Percentiles rank a stretch among this genome's conserved stretches.
Conservation (phyloP, 2,888 invertebrate genomes). For the Luperina testacea region DNA sequence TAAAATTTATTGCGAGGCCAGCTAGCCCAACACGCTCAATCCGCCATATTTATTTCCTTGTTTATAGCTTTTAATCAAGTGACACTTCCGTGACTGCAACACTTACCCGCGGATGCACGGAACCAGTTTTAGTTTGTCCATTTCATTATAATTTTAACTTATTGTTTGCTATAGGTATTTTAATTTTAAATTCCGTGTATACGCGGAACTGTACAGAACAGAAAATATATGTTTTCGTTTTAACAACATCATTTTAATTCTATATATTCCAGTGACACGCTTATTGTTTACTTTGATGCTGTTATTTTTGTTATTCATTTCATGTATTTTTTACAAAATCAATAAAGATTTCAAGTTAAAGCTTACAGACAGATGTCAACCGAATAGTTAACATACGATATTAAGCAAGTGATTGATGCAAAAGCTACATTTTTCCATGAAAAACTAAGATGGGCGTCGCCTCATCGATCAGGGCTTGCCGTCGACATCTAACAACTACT, state of each 20-base stretch:
- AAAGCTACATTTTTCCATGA: constrained; percentile 55
- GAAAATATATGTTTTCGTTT: constrained; percentile 12
- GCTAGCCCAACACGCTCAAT: constrained; percentile 47
- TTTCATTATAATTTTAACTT: constrained; percentile 61
- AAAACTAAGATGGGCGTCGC: constrained; percentile 61
- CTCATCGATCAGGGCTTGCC: constrained; percentile 81
- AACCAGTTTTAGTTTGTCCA: constrained; percentile 62
- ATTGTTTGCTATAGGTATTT: constrained; percentile 26
- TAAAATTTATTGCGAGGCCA: constrained; percentile 59
- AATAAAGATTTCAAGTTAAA: background rate
- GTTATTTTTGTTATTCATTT: background rate
- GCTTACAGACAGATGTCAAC: constrained; percentile 9
- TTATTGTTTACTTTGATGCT: background rate
- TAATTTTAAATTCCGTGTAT: constrained; percentile 24
- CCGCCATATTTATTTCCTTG: constrained; percentile 72
- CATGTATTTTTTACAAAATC: background rate
- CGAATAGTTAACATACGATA: constrained; percentile 29
- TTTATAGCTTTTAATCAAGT: constrained; percentile 78
- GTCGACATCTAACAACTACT: constrained; percentile 80
- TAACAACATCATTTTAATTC: background rate
- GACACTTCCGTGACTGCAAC: constrained; percentile 82
- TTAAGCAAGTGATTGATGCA: constrained; percentile 48
- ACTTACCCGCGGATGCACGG: constrained; percentile 75
- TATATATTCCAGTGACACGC: background rate
- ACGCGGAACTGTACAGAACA: background rate